phyloP scores from a whole-genome alignment of 2,888 invertebrate species.

The Meganola albula region DNA sequence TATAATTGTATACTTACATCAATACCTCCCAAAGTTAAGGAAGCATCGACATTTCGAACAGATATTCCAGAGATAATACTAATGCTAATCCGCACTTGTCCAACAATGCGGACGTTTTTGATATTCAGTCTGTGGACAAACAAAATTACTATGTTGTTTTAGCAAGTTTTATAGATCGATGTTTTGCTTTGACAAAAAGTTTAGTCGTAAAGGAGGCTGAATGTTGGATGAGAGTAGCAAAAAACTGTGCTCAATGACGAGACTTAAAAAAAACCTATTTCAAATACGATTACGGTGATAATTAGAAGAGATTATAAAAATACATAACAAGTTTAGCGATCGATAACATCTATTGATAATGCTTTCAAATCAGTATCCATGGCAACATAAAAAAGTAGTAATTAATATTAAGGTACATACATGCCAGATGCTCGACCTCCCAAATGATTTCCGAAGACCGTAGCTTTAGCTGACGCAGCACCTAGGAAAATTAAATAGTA shows the following conservation, averaged over 20 bases:
- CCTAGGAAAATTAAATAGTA: conserved; percentile 12
- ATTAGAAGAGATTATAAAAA: too few species aligned
- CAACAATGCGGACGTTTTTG: conserved; percentile 30
- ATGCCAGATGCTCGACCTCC: conserved; percentile 16
- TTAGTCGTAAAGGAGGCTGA: too few species aligned
- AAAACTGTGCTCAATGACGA: too few species aligned
- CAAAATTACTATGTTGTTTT: too few species aligned
- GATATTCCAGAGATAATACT: conserved; percentile 45
- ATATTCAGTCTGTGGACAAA: conserved; percentile 35
- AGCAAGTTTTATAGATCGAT: too few species aligned
- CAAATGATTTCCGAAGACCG: conserved; percentile 17
- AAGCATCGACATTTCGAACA: conserved; percentile 34
- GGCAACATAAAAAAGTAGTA: neutral
- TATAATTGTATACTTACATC: conserved; percentile 29
- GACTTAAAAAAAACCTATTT: too few species aligned
- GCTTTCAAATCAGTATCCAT: too few species aligned
- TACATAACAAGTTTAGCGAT: too few species aligned
- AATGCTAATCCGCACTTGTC: conserved; percentile 32
- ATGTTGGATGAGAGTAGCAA: too few species aligned
- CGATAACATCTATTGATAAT: too few species aligned
- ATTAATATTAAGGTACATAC: conserved; percentile 14
- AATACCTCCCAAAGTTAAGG: conserved; percentile 37
- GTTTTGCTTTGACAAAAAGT: too few species aligned
- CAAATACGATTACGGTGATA: too few species aligned
- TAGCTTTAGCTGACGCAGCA: conserved; percentile 10